Evolutionary conservation across 2,113 vertebrate species (phyloP).

Genomic region (Drymodes brunneopygia): DNA sequence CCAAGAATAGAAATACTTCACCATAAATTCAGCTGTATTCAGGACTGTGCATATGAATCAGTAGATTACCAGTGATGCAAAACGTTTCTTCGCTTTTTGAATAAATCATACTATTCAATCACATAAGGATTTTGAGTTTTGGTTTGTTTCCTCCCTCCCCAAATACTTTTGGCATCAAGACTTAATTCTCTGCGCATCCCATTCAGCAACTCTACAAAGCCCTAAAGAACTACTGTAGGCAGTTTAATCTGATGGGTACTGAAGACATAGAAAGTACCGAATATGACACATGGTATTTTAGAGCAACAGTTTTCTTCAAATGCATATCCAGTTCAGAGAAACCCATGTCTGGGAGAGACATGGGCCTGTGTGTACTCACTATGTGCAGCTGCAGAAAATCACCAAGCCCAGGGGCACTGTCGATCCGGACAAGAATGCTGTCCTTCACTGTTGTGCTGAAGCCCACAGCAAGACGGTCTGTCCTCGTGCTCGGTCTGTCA

Average conservation of each 20-base stretch:
- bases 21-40: neutral
- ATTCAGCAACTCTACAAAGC: neutral
- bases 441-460: slow-evolving; percentile 88
- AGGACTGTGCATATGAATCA: slow-evolving; percentile 8
- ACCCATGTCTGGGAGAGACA: neutral
- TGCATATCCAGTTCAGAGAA: neutral
- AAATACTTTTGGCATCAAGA: neutral
- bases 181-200: neutral
- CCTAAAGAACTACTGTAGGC: neutral
- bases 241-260: neutral
- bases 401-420: slow-evolving; percentile 92
- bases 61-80: slow-evolving; percentile 39
- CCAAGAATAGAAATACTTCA: slow-evolving; percentile 6
- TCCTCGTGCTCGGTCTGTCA: slow-evolving; percentile 92
- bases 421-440: slow-evolving; percentile 93
- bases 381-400: slow-evolving; percentile 99
- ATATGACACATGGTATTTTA: neutral
- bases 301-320: neutral
- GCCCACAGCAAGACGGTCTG: slow-evolving; percentile 88
- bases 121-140: neutral
- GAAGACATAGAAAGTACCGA: neutral
- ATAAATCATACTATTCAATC: neutral
- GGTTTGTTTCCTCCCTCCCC: too few species aligned
- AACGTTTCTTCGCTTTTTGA: neutral
- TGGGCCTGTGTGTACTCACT: slow-evolving; percentile 74